These are phyloP conservation scores for Theristicus caerulescens DNA, from an alignment of 2,113 vertebrate genomes.

Conservation along the genomic window DNA sequence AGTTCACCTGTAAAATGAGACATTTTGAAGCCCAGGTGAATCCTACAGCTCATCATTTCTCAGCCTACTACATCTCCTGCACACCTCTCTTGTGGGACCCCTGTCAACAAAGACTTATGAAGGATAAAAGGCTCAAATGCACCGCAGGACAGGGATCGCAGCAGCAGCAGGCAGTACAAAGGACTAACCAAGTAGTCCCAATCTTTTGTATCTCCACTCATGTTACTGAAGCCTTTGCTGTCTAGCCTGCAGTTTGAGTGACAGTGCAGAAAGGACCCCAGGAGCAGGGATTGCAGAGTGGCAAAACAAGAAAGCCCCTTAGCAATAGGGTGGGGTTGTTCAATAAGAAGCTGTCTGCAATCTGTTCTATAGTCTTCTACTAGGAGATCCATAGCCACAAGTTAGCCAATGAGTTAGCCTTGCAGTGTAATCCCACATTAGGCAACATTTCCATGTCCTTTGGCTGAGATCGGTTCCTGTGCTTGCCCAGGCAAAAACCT, in stretches of 20 bases:
- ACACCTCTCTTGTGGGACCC: rapidly evolving
- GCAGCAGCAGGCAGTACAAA: neutral
- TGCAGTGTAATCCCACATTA: neutral
- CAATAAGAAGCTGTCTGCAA: neutral
- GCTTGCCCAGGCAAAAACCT: neutral
- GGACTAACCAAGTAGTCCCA: neutral
- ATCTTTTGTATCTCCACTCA: rapidly evolving
- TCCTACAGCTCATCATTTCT: neutral
- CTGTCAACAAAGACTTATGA: neutral
- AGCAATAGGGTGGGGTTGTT: neutral
- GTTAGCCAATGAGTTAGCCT: neutral
- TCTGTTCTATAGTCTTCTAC: neutral
- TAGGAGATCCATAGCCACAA: neutral
- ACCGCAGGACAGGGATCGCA: neutral
- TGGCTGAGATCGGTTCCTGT: neutral
- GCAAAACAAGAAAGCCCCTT: neutral
- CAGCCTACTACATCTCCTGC: neutral
- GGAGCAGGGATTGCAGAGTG: neutral
- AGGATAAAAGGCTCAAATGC: neutral
- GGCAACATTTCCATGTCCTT: neutral
- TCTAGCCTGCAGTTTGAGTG: neutral
- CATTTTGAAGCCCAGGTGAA: neutral
- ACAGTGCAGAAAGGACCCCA: neutral
- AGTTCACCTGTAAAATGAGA: neutral
- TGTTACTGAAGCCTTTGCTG: neutral